A percentile compares a stretch with the other conserved stretches of the same genome.
These are phyloP conservation scores for Brachyalestes nurse DNA, from an alignment of 2,797 vertebrate genomes.

Conservation along the genomic window DNA sequence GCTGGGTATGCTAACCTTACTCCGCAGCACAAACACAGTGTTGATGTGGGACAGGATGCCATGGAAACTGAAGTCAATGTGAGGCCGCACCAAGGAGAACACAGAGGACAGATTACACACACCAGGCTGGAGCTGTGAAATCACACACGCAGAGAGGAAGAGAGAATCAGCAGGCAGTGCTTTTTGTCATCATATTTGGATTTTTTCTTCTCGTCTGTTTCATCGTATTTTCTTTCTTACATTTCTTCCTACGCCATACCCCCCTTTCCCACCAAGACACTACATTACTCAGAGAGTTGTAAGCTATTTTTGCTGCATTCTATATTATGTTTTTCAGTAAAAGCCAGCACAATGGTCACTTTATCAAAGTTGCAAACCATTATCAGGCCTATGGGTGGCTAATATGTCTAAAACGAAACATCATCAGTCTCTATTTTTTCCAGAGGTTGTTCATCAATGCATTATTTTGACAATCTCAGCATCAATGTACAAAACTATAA, in stretches of 20 bases:
- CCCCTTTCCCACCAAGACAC: neutral
- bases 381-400: too few species aligned
- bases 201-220: too few species aligned
- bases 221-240: too few species aligned
- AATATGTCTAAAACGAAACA: neutral
- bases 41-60: conserved; percentile 99
- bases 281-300: neutral
- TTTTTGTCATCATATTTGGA: neutral
- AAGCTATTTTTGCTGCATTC: neutral
- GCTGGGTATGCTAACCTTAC: conserved; percentile 85
- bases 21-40: conserved; percentile 96
- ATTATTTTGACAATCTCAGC: too few species aligned
- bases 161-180: conserved; percentile 10
- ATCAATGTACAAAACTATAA: too few species aligned
- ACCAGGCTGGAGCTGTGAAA: conserved; percentile 91
- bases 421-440: too few species aligned
- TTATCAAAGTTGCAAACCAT: neutral
- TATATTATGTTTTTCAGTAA: neutral
- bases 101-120: conserved; percentile 93
- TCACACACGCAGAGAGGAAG: conserved; percentile 30
- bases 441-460: too few species aligned
- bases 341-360: too few species aligned
- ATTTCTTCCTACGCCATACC: too few species aligned
- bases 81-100: conserved; percentile 96
- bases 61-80: conserved; percentile 98